Percentiles rank a stretch among this genome's conserved stretches.
phyloP scores from a whole-genome alignment of 2,888 invertebrate genomes.

The Lasioglossum malachurum region DNA sequence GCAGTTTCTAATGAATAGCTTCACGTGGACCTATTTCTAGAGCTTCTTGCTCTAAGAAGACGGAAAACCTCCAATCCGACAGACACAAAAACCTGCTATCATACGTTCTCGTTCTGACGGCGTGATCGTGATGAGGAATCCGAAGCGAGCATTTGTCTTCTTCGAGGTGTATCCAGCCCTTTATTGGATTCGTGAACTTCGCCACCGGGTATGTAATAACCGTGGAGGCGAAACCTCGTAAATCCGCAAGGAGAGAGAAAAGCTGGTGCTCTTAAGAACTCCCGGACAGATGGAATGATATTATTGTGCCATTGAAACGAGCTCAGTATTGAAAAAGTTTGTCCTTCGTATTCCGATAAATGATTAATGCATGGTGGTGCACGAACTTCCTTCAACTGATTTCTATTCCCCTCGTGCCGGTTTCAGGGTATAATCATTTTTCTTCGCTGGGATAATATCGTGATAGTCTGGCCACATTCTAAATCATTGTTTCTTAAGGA shows the following conservation, averaged over 20 bases:
- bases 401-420: conserved; percentile 26
- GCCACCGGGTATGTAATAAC: conserved; percentile 67
- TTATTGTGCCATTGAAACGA: conserved; percentile 63
- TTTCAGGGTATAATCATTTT: conserved; percentile 10
- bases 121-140: conserved; percentile 72
- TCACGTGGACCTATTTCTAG: conserved; percentile 26
- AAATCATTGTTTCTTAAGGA: not conserved
- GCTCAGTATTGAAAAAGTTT: conserved; percentile 64
- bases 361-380: conserved; percentile 57
- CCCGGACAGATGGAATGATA: conserved; percentile 50
- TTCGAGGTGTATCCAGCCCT: conserved; percentile 61
- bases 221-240: conserved; percentile 56
- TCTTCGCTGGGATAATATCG: not conserved
- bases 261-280: conserved; percentile 54
- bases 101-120: conserved; percentile 45
- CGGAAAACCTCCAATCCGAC: conserved; percentile 36
- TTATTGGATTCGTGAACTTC: conserved; percentile 75
- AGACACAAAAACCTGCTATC: conserved; percentile 52
- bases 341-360: conserved; percentile 52
- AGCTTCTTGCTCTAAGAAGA: conserved; percentile 9
- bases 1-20: conserved; percentile 38
- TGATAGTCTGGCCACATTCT: not conserved
- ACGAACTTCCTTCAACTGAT: conserved; percentile 32
- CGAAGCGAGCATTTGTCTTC: conserved; percentile 71
- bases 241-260: conserved; percentile 52